Percentiles rank a stretch among this genome's conserved stretches.
These are phyloP conservation scores for Colletes gigas DNA, from an alignment of 1,140 invertebrate genomes.

Conservation along the genomic window DNA sequence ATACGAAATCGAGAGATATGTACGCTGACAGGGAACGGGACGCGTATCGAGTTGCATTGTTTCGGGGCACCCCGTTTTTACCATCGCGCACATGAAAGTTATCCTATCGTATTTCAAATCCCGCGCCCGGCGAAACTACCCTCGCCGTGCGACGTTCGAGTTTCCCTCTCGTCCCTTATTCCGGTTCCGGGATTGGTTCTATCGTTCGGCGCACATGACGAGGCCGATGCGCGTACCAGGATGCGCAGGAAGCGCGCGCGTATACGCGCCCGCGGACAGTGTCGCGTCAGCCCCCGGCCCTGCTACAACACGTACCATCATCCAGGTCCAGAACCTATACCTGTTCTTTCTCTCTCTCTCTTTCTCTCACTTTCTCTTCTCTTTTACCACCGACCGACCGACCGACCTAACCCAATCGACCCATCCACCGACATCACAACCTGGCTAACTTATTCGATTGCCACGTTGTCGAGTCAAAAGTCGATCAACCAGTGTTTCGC, in stretches of 20 bases:
- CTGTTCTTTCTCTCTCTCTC: constrained; percentile 68
- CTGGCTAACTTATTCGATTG: constrained; percentile 53
- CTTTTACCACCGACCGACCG: constrained; percentile 52
- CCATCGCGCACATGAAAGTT: not conserved
- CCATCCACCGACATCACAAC: constrained; percentile 48
- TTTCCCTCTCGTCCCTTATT: constrained; percentile 30
- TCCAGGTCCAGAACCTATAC: constrained; percentile 78
- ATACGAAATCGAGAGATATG: not conserved
- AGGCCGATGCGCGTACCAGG: constrained; percentile 61
- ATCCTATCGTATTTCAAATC: constrained; percentile 34
- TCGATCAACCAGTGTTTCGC: constrained; percentile 59
- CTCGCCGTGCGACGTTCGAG: constrained; percentile 19
- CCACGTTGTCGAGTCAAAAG: constrained; percentile 61
- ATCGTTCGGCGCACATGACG: constrained; percentile 59
- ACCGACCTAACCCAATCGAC: constrained; percentile 56
- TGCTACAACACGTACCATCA: constrained; percentile 78
- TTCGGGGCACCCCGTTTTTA: too few species aligned
- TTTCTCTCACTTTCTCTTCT: constrained; percentile 55
- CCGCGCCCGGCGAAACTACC: constrained; percentile 32
- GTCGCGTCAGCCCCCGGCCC: constrained; percentile 80
- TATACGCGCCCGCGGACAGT: constrained; percentile 74
- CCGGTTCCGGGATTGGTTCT: constrained; percentile 48
- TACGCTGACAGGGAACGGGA: not conserved
- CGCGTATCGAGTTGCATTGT: not conserved
- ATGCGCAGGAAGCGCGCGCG: constrained; percentile 69